Evolutionary conservation across 2,113 vertebrate genomes (phyloP).

Genomic region (Cinclus cinclus): DNA sequence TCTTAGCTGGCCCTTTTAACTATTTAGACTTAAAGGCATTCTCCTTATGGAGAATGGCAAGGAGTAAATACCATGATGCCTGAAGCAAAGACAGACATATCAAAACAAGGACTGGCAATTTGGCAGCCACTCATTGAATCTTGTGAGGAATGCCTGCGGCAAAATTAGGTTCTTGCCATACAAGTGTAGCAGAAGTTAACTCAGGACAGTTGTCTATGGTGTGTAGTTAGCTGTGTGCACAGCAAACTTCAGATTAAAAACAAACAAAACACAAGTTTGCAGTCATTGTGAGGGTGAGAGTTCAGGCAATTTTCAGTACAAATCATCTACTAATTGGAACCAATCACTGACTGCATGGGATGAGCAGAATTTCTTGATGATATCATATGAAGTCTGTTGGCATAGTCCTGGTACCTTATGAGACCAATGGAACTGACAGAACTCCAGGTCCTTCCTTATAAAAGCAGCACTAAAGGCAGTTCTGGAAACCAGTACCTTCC

Average conservation of each 20-base stretch:
- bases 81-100: background rate
- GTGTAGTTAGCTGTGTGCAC: background rate
- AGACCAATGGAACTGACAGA: background rate
- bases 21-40: background rate
- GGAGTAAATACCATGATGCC: background rate
- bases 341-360: background rate
- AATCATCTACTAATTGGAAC: background rate
- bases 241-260: background rate
- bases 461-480: background rate
- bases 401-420: background rate
- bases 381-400: background rate
- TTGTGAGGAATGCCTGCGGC: background rate
- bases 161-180: background rate
- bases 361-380: background rate
- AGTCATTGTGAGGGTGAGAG: background rate
- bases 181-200: background rate
- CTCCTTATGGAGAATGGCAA: background rate
- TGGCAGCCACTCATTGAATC: background rate
- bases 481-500: background rate
- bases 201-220: background rate
- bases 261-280: background rate
- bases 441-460: background rate
- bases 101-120: background rate
- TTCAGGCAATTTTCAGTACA: background rate
- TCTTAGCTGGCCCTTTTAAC: background rate